These are phyloP conservation scores for Alosa sapidissima DNA, from an alignment of 2,797 vertebrate species.

Conservation along the genomic window DNA sequence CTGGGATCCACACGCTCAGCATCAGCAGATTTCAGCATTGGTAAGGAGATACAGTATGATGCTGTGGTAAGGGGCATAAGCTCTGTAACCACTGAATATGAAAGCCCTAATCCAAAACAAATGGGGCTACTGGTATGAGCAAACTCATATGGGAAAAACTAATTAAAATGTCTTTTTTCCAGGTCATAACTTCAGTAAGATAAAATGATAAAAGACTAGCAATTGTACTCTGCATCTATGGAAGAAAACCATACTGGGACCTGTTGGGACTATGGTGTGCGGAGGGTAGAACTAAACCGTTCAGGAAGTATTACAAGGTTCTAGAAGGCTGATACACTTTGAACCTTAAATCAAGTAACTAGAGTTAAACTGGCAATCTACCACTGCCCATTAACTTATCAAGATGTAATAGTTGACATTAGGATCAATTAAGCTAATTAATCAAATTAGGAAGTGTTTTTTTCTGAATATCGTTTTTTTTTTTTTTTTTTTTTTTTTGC, in stretches of 20 bases:
- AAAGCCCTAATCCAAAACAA: not conserved
- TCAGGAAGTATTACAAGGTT: not conserved
- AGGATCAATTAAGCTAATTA: no score
- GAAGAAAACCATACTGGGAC: not conserved
- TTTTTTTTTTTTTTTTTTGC: no score
- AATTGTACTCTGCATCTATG: not conserved
- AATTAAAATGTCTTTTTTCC: not conserved
- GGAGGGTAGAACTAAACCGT: not conserved
- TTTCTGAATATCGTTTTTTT: no score
- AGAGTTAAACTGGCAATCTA: no score
- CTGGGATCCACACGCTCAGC: not conserved
- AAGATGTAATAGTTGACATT: no score
- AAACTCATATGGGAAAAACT: not conserved
- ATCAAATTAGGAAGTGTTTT: no score
- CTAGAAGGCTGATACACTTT: not conserved
- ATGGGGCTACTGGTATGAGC: not conserved
- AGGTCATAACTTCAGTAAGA: not conserved
- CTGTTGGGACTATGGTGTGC: not conserved
- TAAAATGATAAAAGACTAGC: not conserved
- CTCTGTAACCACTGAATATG: not conserved
- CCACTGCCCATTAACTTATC: no score
- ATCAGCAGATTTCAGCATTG: not conserved
- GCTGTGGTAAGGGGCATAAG: not conserved
- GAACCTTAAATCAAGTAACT: no score
- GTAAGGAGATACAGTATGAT: not conserved